Evolutionary conservation across 2,888 invertebrate genomes (phyloP), one percentile per base, ranked within the genome.

Genomic region (Ochropacha duplaris): DNA sequence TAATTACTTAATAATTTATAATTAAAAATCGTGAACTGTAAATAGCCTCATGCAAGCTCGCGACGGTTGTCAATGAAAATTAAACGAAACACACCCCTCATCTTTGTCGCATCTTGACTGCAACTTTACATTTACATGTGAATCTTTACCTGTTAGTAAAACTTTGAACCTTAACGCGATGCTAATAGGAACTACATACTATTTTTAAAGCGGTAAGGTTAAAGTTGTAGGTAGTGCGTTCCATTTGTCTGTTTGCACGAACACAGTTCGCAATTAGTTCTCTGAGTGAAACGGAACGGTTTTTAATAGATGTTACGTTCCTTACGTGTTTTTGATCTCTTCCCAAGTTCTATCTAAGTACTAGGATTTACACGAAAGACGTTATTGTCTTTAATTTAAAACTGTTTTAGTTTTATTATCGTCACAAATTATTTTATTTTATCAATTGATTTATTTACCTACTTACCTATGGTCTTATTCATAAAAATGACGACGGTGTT

Each of bases 41-140:
- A 65, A 69, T 62, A 69, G 60, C 63, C 61, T 57, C 58, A 34
- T 44, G 50, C 39, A 59, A 57, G 56, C 64, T 66, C 59, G 65
- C 76, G 66, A 78, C 79, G 78, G 78, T 84, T 80, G 81, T 83
- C 86, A 86, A 85, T 86, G 86, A 81, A 84, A 87, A 87, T 87
- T 85, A 85, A 88, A 86, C 83, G 78, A 75, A 79, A 79, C 78
- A 65, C 74, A 64, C 84, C 83, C 80, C 79, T 83, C 81, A 83
- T 86, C 84, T 85, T 80, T 84, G 83, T 87, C 83, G 80, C 83
- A 77, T 79, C 69, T 67, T 61, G 62, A 59, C 57, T 62, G 58
- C 62, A 57, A 73, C 62, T 57, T 49, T 52, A 16, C 4, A 9
- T 57, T 60, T 57, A 59, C 44, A 2, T 19, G 6, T 19, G 9